phyloP scores from a whole-genome alignment of 2,888 invertebrate genomes.

The Leucoma salicis region DNA sequence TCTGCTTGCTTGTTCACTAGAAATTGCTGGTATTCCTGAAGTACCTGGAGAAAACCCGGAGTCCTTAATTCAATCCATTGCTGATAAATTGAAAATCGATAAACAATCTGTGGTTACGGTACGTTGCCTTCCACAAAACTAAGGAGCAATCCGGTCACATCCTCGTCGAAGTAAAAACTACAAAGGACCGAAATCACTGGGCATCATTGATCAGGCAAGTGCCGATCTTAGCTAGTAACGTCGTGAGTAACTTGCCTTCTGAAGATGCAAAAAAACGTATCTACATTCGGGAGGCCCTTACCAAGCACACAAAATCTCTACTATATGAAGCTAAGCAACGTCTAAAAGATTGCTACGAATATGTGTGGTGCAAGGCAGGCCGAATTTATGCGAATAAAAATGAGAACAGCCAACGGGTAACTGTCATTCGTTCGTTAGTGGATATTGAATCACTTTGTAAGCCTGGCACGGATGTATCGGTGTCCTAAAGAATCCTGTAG shows the following conservation, averaged over 20 bases:
- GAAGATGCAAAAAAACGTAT: slow-evolving; percentile 1
- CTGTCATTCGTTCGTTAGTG: no score
- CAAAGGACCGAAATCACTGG: background rate
- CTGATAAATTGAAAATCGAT: background rate
- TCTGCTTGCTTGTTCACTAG: background rate
- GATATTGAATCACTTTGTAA: no score
- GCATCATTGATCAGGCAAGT: background rate
- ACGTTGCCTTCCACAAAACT: background rate
- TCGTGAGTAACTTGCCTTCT: background rate
- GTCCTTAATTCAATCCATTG: background rate
- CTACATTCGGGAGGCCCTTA: slow-evolving; percentile 4
- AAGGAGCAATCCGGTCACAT: background rate
- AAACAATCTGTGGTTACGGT: background rate
- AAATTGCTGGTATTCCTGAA: background rate
- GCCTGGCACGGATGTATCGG: no score
- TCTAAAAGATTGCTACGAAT: background rate
- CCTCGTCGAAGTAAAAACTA: background rate
- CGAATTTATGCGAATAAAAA: no score
- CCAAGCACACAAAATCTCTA: slow-evolving; percentile 1
- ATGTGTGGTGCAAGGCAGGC: slow-evolving; percentile 3
- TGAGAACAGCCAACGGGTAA: no score
- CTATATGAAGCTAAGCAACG: slow-evolving; percentile 1
- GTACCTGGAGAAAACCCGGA: background rate
- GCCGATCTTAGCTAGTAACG: no score
- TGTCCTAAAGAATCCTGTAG: no score